Evolutionary conservation across 1,140 invertebrate species (phyloP).

Genomic region (Aplysia californica): DNA sequence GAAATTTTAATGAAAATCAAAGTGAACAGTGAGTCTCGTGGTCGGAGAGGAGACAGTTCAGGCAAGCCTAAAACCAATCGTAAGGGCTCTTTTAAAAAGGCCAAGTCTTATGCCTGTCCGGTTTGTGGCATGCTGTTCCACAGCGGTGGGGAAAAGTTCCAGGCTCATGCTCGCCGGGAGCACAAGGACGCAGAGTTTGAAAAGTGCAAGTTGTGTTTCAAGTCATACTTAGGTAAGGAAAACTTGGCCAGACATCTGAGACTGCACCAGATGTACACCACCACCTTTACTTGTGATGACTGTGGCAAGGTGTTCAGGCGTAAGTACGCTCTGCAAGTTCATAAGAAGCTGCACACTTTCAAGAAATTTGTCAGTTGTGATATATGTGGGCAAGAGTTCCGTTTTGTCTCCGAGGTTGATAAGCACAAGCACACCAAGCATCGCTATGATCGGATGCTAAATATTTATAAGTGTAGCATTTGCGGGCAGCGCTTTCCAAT

Average conservation of each 20-base stretch:
- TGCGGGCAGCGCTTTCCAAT: conserved; percentile 30
- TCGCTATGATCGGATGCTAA: conserved; percentile 26
- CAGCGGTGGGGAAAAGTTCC: conserved; percentile 24
- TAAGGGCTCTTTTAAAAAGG: too few species aligned
- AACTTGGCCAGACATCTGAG: conserved; percentile 22
- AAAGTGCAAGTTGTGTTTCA: conserved; percentile 20
- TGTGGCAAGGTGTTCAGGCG: conserved; percentile 32
- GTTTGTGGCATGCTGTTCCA: conserved; percentile 26
- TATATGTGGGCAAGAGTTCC: conserved; percentile 36
- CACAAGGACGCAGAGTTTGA: conserved; percentile 29
- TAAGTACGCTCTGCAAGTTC: conserved; percentile 32
- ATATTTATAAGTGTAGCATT: conserved; percentile 30
- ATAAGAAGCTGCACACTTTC: conserved; percentile 34
- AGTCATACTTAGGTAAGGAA: conserved; percentile 25
- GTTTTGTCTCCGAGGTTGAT: conserved; percentile 35
- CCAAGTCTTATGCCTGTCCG: conserved; percentile 21
- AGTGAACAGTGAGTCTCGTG: too few species aligned
- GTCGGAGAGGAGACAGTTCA: not conserved
- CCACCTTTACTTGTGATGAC: conserved; percentile 30
- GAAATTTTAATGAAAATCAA: not conserved
- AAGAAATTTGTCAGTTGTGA: conserved; percentile 35
- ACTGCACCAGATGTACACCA: conserved; percentile 20
- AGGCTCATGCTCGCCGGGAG: conserved; percentile 11
- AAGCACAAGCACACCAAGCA: conserved; percentile 34
- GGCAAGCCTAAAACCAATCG: not conserved